Conservation (phyloP, 1,140 invertebrate species). For the Drosophila parvula region DNA sequence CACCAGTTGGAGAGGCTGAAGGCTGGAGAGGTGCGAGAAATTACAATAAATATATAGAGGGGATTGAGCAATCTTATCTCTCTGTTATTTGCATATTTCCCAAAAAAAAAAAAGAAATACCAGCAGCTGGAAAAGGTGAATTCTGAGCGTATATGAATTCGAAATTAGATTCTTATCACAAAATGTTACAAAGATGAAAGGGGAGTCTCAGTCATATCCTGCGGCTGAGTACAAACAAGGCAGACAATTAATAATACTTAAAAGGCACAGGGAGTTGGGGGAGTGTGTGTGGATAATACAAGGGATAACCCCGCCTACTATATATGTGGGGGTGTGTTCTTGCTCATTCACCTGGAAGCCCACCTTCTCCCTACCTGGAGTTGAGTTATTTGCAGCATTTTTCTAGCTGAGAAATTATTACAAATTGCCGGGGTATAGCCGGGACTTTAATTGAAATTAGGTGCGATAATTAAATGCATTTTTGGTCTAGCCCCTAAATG, state of each 20-base stretch:
- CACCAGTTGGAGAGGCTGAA: background rate
- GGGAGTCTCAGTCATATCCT: conserved; percentile 46
- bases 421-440: conserved; percentile 65
- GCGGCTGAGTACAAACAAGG: conserved; percentile 61
- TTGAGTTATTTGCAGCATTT: conserved; percentile 70
- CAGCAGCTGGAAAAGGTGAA: conserved; percentile 21
- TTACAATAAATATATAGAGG: conserved; percentile 19
- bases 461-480: conserved; percentile 76
- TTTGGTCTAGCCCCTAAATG: conserved; percentile 12
- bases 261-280: conserved; percentile 46
- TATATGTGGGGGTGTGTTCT: conserved; percentile 23
- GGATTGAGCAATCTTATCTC: conserved; percentile 12
- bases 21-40: conserved; percentile 25
- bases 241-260: conserved; percentile 82
- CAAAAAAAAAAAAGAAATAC: conserved; percentile 1
- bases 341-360: conserved; percentile 75
- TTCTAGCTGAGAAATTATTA: conserved; percentile 53
- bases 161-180: conserved; percentile 67
- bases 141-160: conserved; percentile 54
- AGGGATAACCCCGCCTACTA: conserved; percentile 11
- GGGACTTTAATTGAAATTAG: conserved; percentile 76
- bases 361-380: conserved; percentile 4
- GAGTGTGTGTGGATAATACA: conserved; percentile 48
- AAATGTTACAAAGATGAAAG: conserved; percentile 27
- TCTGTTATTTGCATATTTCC: conserved; percentile 14